Evolutionary conservation across 2,888 invertebrate genomes (phyloP).

Genomic region (Timema podura): DNA sequence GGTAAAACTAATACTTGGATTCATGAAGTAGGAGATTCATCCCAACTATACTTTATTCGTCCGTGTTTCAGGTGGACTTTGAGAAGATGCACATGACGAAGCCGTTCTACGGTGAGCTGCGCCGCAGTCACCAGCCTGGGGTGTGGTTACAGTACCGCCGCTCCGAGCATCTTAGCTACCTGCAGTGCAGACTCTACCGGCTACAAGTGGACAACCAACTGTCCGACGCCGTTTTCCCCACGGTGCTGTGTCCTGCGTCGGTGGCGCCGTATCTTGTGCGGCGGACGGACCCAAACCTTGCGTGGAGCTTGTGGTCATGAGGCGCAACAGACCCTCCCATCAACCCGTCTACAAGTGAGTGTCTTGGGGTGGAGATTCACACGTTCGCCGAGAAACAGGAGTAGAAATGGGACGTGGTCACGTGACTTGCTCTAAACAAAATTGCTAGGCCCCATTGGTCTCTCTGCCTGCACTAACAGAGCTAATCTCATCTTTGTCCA

Average conservation of each 20-base stretch:
- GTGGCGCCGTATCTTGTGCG: slow-evolving; percentile 48
- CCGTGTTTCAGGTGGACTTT: slow-evolving; percentile 61
- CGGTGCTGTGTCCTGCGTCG: slow-evolving; percentile 57
- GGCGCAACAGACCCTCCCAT: slow-evolving; percentile 50
- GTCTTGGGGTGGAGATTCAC: background rate
- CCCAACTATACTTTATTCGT: too few species aligned
- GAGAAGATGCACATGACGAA: slow-evolving; percentile 83
- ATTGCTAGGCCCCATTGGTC: too few species aligned
- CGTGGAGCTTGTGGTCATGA: slow-evolving; percentile 54
- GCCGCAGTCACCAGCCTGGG: slow-evolving; percentile 69
- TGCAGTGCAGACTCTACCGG: slow-evolving; percentile 63
- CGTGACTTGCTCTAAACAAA: too few species aligned
- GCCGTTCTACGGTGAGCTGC: slow-evolving; percentile 75
- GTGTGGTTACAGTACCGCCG: slow-evolving; percentile 68
- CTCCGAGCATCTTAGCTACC: slow-evolving; percentile 63
- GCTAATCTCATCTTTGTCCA: too few species aligned
- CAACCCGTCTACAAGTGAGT: slow-evolving; percentile 57
- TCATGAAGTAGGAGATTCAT: too few species aligned
- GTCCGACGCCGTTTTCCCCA: slow-evolving; percentile 64
- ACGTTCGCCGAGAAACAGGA: too few species aligned
- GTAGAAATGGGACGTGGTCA: too few species aligned
- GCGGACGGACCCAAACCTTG: slow-evolving; percentile 56
- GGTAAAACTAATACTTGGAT: too few species aligned
- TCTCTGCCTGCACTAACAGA: too few species aligned
- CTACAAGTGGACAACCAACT: slow-evolving; percentile 71